Conservation (phyloP, 2,797 vertebrate genomes). For the Carcharodon carcharias region DNA sequence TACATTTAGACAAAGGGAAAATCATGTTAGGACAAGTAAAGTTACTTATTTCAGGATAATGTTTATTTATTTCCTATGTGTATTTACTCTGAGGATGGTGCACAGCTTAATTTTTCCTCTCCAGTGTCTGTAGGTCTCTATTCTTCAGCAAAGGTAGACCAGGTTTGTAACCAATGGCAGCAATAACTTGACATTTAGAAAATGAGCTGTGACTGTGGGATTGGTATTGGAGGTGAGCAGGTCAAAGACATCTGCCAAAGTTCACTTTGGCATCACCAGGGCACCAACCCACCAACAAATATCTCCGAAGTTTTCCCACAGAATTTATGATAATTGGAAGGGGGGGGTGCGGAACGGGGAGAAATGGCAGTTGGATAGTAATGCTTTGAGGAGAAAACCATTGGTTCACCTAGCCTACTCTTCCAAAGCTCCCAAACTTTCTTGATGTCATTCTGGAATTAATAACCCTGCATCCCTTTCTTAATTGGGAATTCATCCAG, state of each 20-base stretch:
- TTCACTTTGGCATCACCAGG: background rate
- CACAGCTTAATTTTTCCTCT: background rate
- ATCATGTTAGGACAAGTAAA: background rate
- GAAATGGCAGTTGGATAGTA: background rate
- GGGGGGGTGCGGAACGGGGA: too few relatives aligned
- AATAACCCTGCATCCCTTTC: background rate
- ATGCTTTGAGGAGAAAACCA: background rate
- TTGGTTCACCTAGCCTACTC: background rate
- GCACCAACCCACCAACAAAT: background rate
- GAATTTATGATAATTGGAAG: background rate
- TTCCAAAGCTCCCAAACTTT: background rate
- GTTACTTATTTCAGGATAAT: background rate
- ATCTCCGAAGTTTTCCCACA: background rate
- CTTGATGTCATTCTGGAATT: background rate
- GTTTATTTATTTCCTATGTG: background rate
- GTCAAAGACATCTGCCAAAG: background rate
- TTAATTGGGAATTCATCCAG: background rate
- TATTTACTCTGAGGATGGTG: background rate
- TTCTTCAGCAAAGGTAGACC: background rate
- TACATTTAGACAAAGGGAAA: slow-evolving; percentile 37
- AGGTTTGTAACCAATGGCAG: background rate
- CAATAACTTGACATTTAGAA: background rate
- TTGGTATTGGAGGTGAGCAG: background rate
- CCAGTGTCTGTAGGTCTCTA: background rate
- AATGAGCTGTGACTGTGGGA: background rate